Base-by-base conservation (phyloP, 2,113 vertebrate species). In the Dasyornis broadbenti region DNA sequence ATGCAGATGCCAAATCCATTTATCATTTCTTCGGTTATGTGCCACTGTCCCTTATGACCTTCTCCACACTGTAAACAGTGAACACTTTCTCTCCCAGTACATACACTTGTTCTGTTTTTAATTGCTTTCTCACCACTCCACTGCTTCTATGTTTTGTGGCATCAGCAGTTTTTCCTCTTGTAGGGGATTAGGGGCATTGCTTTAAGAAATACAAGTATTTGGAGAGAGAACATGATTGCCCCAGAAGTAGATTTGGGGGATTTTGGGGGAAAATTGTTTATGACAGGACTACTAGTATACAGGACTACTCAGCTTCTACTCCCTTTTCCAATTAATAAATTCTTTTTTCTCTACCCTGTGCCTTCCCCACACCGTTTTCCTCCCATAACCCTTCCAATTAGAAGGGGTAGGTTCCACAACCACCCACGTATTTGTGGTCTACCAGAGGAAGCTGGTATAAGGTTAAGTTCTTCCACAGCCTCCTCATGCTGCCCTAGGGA, bases 1-100 rank as follows among this genome's bases (percentile, higher is more conserved):
- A 90, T 8, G 4, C 35, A 31, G 60, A 90, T 86, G 89, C 89
- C 89, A 95, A 92, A 95, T 89, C 56, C 91, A 86, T 93, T 92
- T 96, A 83, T 97, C 56, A 75, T 93, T 86, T 94, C 28, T 84
- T 97, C 95, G 83, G 92, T 90, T 89, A 21, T 1, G 4, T 92
- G 86, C 86, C 92, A 78, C 64, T 71, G n/a, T 86, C 56, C 80
- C 76, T 71, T 61, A 52, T 56, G 72, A 89, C 91, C 80, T 89
- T 75, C 79, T 86, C 31, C 40, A 69, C 31, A 57, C 76, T 91
- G 9, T 7, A 30, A 69, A 72, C 56, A 81, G 23, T 52, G 56
- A 95, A 49, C 27, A 15, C 60, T 89, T 94, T 95, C 52, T 86
- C 52, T 77, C 47, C 60, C n/a, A 44, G 47, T 78, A 47, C 15